Evolutionary conservation across 2,797 vertebrate genomes (phyloP), one percentile per base, ranked within the genome.

Genomic region (Cuculus canorus): DNA sequence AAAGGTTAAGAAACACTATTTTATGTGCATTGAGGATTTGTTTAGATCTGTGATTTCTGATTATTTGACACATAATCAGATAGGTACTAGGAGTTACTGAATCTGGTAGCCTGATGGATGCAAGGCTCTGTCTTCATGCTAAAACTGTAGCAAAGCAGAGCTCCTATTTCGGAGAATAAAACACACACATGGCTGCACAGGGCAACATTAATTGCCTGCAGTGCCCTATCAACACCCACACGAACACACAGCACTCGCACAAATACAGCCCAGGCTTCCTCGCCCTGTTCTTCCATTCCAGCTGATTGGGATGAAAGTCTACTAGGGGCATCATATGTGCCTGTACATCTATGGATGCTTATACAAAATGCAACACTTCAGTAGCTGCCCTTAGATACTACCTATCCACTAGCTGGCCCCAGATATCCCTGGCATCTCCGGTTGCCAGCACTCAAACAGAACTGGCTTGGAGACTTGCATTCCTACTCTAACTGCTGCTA

Each of bases 281-380:
- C 15, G 14, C 17, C 21, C 5, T 75, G 17, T 33, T 82, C 30
- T 75, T 78, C 53, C 39, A 68, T n/a, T 92, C 13, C 43, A 59
- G 19, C 13, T 82, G 56, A 35, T 77, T 23, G 71, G 35, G 21
- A 32, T 57, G 75, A 15, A 57, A 35, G 28, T 75, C 32, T 54
- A 0, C 47, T 50, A 30, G 21, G 12, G 13, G 6, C 1, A 0
- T n/a, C 11, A 30, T 39, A 14, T 37, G 10, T 52, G 13, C 37
- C 15, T 37, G 24, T 61, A 10, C 9, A 21, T 43, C 47, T 53
- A 2, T 30, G 41, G 23, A 16, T 75, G 19, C 28, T 24, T 33
- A 25, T 43, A 22, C 8, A 28, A 30, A 23, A 54, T 30, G 8
- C 15, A 59, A 3, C n/a, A 11, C 10, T 60, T 54, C 5, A 22